Percentiles rank a stretch among this genome's conserved stretches.
Evolutionary conservation across 1,140 invertebrate species (phyloP).

Genomic region (Tetragonula clypearis): DNA sequence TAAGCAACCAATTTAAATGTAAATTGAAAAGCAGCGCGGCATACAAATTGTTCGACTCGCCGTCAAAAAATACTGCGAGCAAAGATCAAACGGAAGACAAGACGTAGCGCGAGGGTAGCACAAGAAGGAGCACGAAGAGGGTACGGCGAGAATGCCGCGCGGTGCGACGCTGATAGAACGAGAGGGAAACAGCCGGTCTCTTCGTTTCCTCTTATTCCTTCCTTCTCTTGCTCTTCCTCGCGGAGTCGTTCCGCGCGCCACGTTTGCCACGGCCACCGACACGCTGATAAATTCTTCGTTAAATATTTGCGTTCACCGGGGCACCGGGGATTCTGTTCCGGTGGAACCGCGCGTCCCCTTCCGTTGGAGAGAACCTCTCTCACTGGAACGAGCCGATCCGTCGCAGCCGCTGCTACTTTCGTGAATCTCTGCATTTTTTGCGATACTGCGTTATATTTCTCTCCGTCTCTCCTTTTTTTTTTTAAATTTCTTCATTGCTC

Average conservation of each 20-base stretch:
- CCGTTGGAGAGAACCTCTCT: not conserved
- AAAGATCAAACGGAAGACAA: constrained; percentile 81
- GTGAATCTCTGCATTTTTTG: not conserved
- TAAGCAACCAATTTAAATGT: constrained; percentile 83
- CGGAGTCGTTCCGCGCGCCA: constrained; percentile 33
- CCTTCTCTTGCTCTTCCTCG: too few species aligned
- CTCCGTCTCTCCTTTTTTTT: too few species aligned
- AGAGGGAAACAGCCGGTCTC: constrained; percentile 35
- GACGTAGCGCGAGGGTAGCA: constrained; percentile 68
- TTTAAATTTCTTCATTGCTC: too few species aligned
- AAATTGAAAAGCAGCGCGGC: constrained; percentile 82
- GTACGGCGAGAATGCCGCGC: not conserved
- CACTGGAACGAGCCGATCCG: not conserved
- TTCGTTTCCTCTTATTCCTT: not conserved
- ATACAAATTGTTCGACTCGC: constrained; percentile 83
- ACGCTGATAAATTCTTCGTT: constrained; percentile 60
- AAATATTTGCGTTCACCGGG: constrained; percentile 60
- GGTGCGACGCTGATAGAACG: constrained; percentile 50
- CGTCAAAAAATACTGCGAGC: constrained; percentile 82
- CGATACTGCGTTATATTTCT: not conserved
- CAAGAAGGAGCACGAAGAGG: not conserved
- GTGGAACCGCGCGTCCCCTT: not conserved
- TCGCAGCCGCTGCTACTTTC: not conserved
- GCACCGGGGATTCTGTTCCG: constrained; percentile 2
- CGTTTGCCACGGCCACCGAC: not conserved